These are phyloP conservation scores for Lophotriccus pileatus DNA, from an alignment of 2,797 vertebrate genomes.

Conservation along the genomic window DNA sequence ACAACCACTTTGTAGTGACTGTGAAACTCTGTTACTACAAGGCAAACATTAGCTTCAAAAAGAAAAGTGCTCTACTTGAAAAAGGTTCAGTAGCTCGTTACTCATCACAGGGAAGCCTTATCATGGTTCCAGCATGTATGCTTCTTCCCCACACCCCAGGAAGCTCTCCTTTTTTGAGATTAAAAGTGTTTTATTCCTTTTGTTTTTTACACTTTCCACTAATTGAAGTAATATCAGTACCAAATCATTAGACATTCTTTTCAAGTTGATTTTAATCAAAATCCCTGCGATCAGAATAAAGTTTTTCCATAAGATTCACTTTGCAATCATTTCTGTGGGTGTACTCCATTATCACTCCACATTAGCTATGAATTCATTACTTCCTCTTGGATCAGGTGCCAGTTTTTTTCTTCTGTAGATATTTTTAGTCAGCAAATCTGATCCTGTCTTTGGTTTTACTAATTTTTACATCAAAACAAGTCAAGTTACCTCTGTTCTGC, in stretches of 20 bases:
- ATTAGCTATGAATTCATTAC: neutral
- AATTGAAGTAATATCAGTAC: conserved; percentile 20
- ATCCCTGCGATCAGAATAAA: conserved; percentile 1
- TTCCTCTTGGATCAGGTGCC: conserved; percentile 7
- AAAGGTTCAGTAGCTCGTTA: conserved; percentile 27
- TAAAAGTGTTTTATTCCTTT: conserved; percentile 55
- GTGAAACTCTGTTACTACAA: conserved; percentile 9
- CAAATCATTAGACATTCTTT: conserved; percentile 34
- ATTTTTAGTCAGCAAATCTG: conserved; percentile 1
- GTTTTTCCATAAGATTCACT: conserved; percentile 4
- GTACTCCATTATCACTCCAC: neutral
- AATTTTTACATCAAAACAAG: neutral
- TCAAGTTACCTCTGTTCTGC: neutral
- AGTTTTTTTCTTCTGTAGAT: neutral
- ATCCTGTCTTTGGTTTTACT: neutral
- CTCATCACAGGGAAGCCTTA: neutral
- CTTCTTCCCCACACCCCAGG: neutral
- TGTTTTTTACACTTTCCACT: conserved; percentile 29
- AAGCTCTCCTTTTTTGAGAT: conserved; percentile 35
- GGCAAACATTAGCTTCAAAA: conserved; percentile 46
- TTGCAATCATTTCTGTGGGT: neutral
- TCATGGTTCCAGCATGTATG: neutral
- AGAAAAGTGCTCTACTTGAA: conserved; percentile 6
- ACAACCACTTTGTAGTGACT: neutral
- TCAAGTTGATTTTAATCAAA: conserved; percentile 50